Base-by-base conservation (phyloP, 2,888 invertebrate species). In the Augiades crinisus region DNA sequence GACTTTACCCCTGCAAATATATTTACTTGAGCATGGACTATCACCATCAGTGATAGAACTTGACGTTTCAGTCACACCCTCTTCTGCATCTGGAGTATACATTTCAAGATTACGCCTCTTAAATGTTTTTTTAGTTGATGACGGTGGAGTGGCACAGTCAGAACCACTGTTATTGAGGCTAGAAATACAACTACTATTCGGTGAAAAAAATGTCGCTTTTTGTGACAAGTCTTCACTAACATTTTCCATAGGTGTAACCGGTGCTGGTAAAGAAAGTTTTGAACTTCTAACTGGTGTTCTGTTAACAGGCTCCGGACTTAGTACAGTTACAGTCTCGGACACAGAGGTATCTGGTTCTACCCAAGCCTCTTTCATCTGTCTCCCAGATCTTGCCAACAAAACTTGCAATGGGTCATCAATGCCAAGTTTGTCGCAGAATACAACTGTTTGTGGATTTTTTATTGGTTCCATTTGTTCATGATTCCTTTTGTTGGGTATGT, bases 341-440 rank as follows among this genome's bases (percentile, higher is more conserved):
- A n/a, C 38, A 17, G 56, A 43, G n/a, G 47, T 43, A 8, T 52
- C 51, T 40, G 53, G 53, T 38, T 61, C 58, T 41, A 49, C 49
- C 55, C 46, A 53, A 24, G 75, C 69, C 55, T 72, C 56, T 59
- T 63, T 75, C 75, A 89, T 79, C 19, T 70, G 75, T 55, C 90
- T 77, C 0, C 92, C 91, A 14, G 75, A 76, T 52, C 91, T 75
- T 8, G 91, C 78, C 74, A 92, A 74, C 0, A 94, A 75, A 27
- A 95, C 81, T 58, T 91, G 91, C 8, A 95, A 80, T 0, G 98
- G 98, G 84, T 98, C 97, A 72, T 95, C 95, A 50, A 98, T 92
- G 0, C 93, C 92, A 30, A 96, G 75, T 56, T 76, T 91, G 38
- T 93, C 90, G 77, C 95, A 96, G 34, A 96, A 90, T 10, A 81